phyloP scores from a whole-genome alignment of 1,140 invertebrate species.

The Arctopsyche grandis region DNA sequence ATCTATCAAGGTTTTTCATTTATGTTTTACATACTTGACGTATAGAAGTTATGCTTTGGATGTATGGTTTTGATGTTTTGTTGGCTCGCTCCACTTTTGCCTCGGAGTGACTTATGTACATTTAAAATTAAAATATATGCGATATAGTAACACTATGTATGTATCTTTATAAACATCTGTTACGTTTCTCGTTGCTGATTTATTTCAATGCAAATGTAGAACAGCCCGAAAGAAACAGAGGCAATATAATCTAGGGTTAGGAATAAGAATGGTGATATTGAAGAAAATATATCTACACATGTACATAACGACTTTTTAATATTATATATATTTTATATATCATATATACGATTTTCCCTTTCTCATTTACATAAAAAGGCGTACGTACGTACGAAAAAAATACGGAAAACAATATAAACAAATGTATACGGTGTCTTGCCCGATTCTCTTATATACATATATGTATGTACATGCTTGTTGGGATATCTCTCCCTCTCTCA shows the following conservation, averaged over 20 bases:
- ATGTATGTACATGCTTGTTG: background rate
- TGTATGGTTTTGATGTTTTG: no score
- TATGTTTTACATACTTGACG: no score
- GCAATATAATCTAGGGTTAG: background rate
- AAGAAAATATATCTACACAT: no score
- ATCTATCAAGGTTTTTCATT: no score
- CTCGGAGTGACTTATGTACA: no score
- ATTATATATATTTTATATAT: background rate
- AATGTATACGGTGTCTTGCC: slow-evolving; percentile 1
- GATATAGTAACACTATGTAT: no score
- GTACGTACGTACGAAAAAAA: background rate
- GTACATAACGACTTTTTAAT: background rate
- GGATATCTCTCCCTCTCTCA: background rate
- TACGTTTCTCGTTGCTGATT: slow-evolving; percentile 12
- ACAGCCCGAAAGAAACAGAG: background rate
- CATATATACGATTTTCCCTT: background rate
- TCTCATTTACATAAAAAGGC: slow-evolving; percentile 15
- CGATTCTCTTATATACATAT: background rate
- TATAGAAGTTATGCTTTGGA: no score
- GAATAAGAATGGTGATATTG: no score
- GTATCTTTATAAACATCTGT: no score
- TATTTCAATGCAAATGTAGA: slow-evolving; percentile 9
- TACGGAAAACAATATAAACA: slow-evolving; percentile 2
- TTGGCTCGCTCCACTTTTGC: no score
- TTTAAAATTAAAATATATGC: no score